Evolutionary conservation across 2,888 invertebrate species (phyloP), one percentile per base, ranked within the genome.

Genomic region (Melanostoma scalare): DNA sequence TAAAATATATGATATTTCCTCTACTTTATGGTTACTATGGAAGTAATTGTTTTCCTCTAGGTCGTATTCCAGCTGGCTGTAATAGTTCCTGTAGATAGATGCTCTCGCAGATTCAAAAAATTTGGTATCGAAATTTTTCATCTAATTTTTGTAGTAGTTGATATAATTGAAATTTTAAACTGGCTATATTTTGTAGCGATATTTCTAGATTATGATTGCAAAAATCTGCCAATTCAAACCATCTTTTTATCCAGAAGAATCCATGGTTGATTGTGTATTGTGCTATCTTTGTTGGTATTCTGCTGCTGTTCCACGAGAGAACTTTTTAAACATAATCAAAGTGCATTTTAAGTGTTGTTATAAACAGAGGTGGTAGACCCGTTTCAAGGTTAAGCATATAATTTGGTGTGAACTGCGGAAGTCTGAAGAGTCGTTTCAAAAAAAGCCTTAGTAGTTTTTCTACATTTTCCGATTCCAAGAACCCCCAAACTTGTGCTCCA

Each of bases 181-280:
- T 42, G 42, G 42, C 4, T 6, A 42, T 42, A 42, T 42, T 42
- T 42, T 42, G 6, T 42, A 42, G 42, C 42, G 42, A 8, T 0
- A 42, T 2, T 3, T 6, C 6, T 42, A 42, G n/a, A 42, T 42
- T 42, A 42, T 42, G 6, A 8, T 42, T 42, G 42, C 42, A 42
- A 42, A 42, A 42, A 42, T 42, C 42, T 42, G 42, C 42, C n/a
- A 42, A 42, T 42, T 42, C 9, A 42, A 42, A 9, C 42, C 42
- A 42, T 42, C 42, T 42, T 42, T 42, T 42, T 3, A 42, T 6
- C 42, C 5, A 6, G n/a, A 42, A 42, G 6, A 3, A 42, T 4
- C 6, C 3, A 4, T 42, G 3, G 42, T 42, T 4, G 42, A 42
- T 42, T 42, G 6, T 42, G 8, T 46, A 3, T 46, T 46, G n/a